These are phyloP conservation scores for Sciaenops ocellatus DNA, from an alignment of 2,797 vertebrate genomes.

Conservation along the genomic window DNA sequence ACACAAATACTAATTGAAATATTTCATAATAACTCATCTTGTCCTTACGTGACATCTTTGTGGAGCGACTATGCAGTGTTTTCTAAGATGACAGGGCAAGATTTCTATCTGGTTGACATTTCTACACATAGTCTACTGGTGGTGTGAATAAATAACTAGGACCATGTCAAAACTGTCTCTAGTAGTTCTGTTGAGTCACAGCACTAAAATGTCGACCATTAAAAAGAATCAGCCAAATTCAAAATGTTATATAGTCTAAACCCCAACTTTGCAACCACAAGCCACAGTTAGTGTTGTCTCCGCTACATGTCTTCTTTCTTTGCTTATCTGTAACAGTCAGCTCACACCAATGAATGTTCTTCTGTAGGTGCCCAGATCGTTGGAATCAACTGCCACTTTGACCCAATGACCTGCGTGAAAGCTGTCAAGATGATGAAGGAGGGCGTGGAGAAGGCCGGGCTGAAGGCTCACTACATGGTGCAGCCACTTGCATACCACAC, in stretches of 20 bases:
- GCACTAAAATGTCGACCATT: neutral
- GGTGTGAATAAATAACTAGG: neutral
- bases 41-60: conserved; percentile 6
- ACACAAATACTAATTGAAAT: neutral
- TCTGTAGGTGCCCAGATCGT: conserved; percentile 92
- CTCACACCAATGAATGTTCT: conserved; percentile 21
- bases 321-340: conserved; percentile 27
- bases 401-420: conserved; percentile 90
- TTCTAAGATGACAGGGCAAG: neutral
- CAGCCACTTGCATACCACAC: conserved; percentile 88
- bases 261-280: neutral
- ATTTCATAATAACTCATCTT: neutral
- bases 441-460: conserved; percentile 89
- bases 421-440: conserved; percentile 88
- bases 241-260: neutral
- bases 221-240: neutral
- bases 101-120: neutral
- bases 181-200: neutral
- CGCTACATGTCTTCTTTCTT: neutral
- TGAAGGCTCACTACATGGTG: conserved; percentile 94
- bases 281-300: conserved; percentile 6
- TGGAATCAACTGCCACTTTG: conserved; percentile 97
- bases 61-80: neutral
- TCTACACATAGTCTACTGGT: neutral
- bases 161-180: neutral